These are phyloP conservation scores for Listronotus bonariensis DNA, from an alignment of 1,140 invertebrate species.

Conservation along the genomic window DNA sequence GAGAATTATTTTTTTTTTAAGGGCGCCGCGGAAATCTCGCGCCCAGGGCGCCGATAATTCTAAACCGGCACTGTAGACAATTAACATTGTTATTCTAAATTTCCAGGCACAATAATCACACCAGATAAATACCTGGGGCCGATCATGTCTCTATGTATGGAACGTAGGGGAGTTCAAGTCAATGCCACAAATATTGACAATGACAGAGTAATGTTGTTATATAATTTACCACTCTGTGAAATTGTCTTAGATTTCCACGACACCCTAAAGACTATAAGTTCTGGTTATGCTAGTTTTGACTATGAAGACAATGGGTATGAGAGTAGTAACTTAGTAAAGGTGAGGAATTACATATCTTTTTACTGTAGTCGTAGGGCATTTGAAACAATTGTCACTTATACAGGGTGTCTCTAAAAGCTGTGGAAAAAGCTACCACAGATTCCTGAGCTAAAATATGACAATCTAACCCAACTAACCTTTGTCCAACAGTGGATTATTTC, in stretches of 20 bases:
- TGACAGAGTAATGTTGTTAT: slow-evolving; percentile 79
- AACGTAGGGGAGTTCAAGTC: slow-evolving; percentile 77
- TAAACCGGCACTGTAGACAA: no score
- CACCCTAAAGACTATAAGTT: slow-evolving; percentile 83
- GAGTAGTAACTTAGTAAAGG: slow-evolving; percentile 71
- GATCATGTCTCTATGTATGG: slow-evolving; percentile 75
- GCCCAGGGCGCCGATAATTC: no score
- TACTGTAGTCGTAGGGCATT: no score
- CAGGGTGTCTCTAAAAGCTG: no score
- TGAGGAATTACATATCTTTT: slow-evolving; percentile 50
- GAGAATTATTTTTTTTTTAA: no score
- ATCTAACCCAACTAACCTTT: no score
- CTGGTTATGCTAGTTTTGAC: slow-evolving; percentile 97
- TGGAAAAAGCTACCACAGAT: no score
- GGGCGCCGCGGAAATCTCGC: no score
- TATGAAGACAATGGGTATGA: slow-evolving; percentile 92
- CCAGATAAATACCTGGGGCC: slow-evolving; percentile 74
- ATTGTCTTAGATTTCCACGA: slow-evolving; percentile 96
- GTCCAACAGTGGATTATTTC: no score
- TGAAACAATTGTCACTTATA: no score
- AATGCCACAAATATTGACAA: slow-evolving; percentile 82
- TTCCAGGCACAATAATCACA: slow-evolving; percentile 83
- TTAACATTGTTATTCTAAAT: background rate
- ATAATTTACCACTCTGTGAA: slow-evolving; percentile 87
- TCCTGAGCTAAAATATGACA: no score